A percentile compares a stretch with the other conserved stretches of the same genome.
phyloP scores from a whole-genome alignment of 2,888 invertebrate genomes.

The Platycnemis pennipes region DNA sequence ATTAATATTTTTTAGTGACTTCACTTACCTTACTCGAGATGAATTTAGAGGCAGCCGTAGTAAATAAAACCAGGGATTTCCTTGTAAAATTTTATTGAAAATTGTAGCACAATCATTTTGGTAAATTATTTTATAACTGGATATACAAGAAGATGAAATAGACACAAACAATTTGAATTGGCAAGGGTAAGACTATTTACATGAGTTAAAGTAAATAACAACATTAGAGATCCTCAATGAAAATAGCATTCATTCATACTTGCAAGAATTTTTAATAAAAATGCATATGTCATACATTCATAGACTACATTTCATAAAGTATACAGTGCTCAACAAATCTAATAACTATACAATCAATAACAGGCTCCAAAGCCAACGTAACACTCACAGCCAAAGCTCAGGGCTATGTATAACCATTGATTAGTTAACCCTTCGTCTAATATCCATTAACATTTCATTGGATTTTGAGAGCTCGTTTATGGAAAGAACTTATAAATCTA shows the following conservation, averaged over 20 bases:
- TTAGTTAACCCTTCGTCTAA: conserved; percentile 64
- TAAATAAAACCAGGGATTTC: background rate
- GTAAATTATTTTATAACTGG: conserved; percentile 53
- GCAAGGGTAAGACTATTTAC: conserved; percentile 8
- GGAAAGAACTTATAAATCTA: too few species aligned
- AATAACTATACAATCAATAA: conserved; percentile 61
- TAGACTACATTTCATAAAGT: conserved; percentile 50
- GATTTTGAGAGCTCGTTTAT: conserved; percentile 42
- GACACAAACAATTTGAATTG: conserved; percentile 46
- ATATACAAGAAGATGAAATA: conserved; percentile 48
- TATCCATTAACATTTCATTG: conserved; percentile 55
- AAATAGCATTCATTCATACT: conserved; percentile 32
- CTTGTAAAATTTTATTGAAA: conserved; percentile 64
- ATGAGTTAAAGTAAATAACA: conserved; percentile 49
- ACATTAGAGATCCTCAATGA: conserved; percentile 27
- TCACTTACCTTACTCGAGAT: background rate
- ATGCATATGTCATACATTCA: conserved; percentile 42
- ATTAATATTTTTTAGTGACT: too few species aligned
- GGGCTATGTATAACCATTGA: conserved; percentile 61
- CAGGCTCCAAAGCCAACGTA: conserved; percentile 60
- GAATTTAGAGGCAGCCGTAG: background rate
- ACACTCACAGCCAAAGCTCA: conserved; percentile 67
- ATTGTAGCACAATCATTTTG: conserved; percentile 65
- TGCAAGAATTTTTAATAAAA: conserved; percentile 59
- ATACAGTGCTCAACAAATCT: conserved; percentile 56